Conservation (phyloP, 2,113 vertebrate species). For the Myiagra hebetior region DNA sequence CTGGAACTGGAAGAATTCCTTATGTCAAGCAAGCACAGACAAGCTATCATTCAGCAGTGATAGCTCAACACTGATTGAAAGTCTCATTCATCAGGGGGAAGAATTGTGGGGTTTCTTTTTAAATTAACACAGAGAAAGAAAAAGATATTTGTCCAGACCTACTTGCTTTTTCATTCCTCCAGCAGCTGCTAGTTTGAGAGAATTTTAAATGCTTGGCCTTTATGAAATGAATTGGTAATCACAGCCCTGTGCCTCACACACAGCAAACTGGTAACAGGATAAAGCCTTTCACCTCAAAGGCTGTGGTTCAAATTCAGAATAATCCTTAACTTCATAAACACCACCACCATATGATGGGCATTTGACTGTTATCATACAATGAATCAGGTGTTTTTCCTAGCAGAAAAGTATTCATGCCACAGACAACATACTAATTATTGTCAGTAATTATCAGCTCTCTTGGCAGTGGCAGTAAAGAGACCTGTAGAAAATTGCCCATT, state of each 20-base stretch:
- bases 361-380: background rate
- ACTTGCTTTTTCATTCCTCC: background rate
- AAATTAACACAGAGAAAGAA: conserved; percentile 14
- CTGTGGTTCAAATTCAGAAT: background rate
- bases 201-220: conserved; percentile 33
- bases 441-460: conserved; percentile 36
- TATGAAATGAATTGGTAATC: conserved; percentile 47
- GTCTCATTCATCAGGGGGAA: background rate
- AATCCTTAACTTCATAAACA: conserved; percentile 25
- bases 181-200: conserved; percentile 33
- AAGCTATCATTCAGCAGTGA: background rate
- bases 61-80: background rate
- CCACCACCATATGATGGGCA: background rate
- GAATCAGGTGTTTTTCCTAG: background rate
- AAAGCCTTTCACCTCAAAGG: conserved; percentile 16
- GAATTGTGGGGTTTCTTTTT: background rate
- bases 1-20: background rate
- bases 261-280: background rate
- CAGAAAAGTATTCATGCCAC: background rate
- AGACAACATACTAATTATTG: conserved; percentile 48
- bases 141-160: background rate
- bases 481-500: conserved; percentile 28
- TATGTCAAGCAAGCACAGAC: background rate
- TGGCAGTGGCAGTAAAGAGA: background rate
- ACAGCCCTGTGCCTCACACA: background rate